Percentiles rank a stretch among this genome's conserved stretches.
Evolutionary conservation across 2,797 vertebrate genomes (phyloP).

Genomic region (Adrianichthys oophorus): DNA sequence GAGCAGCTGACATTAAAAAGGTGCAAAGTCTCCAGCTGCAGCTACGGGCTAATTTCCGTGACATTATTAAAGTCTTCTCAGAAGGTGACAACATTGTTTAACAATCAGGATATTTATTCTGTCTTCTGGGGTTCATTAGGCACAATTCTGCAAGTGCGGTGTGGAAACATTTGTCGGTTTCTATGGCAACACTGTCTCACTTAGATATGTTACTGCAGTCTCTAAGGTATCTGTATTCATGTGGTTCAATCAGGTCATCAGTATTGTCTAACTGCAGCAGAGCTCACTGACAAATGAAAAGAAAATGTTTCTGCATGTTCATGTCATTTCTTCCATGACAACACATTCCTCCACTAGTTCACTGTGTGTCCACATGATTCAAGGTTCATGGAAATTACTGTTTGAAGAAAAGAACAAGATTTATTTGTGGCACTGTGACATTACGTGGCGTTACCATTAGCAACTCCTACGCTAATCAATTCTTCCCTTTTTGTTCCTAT

Average conservation of each 20-base stretch:
- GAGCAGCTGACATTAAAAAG: constrained; percentile 10
- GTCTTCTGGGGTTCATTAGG: constrained; percentile 39
- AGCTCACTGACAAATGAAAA: constrained; percentile 1
- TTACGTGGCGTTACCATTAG: no score
- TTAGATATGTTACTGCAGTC: constrained; percentile 33
- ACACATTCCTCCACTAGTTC: no score
- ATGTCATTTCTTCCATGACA: no score
- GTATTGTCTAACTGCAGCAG: constrained; percentile 12
- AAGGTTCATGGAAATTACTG: no score
- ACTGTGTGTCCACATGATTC: no score
- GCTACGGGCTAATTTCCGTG: constrained; percentile 17
- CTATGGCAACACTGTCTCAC: constrained; percentile 50
- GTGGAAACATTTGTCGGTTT: constrained; percentile 40
- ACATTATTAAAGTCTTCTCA: constrained; percentile 26
- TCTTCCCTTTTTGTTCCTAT: no score
- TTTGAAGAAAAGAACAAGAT: no score
- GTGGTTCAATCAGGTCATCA: constrained; percentile 27
- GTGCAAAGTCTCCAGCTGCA: constrained; percentile 8
- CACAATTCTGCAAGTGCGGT: constrained; percentile 4
- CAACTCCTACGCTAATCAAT: no score
- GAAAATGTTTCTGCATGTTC: neutral
- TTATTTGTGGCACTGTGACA: no score
- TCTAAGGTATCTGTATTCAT: constrained; percentile 36
- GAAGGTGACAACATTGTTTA: constrained; percentile 7
- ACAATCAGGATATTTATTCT: constrained; percentile 13